Conservation (phyloP, 2,888 invertebrate genomes). For the Perithous albicinctus region DNA sequence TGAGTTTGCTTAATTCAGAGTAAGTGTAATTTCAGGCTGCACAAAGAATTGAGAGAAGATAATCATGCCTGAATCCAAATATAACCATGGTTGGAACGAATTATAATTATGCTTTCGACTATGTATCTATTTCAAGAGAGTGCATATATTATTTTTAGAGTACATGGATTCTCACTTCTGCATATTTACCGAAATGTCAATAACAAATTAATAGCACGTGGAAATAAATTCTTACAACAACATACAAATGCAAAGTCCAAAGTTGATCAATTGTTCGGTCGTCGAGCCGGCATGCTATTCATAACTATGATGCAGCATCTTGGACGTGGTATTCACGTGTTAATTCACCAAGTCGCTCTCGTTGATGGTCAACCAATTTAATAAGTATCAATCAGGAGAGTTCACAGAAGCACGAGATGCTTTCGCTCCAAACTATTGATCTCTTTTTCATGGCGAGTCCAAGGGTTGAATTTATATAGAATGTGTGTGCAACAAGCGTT, state of each 20-base stretch:
- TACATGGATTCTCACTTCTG: neutral
- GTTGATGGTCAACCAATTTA: slow-evolving; percentile 36
- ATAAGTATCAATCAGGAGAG: neutral
- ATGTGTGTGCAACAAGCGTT: slow-evolving; percentile 1
- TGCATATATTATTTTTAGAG: no score
- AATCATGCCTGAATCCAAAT: no score
- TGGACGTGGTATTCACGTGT: slow-evolving; percentile 50
- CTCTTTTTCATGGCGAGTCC: neutral
- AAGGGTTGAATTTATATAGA: slow-evolving; percentile 13
- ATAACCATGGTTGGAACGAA: no score
- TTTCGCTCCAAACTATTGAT: slow-evolving; percentile 1
- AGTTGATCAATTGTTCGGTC: neutral
- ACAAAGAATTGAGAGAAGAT: no score
- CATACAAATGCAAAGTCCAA: neutral
- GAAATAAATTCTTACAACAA: neutral
- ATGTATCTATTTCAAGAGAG: no score
- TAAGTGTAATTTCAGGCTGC: no score
- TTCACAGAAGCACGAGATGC: neutral
- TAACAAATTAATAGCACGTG: neutral
- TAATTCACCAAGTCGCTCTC: slow-evolving; percentile 9
- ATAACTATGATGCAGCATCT: slow-evolving; percentile 8
- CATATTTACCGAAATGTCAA: no score
- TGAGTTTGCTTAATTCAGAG: no score
- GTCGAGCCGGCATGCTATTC: slow-evolving; percentile 9
- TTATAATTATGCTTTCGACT: no score